A percentile compares a stretch with the other conserved stretches of the same genome.
These are phyloP conservation scores for Corydoras sp. DNA, from an alignment of 2,113 vertebrate species.

Conservation along the genomic window DNA sequence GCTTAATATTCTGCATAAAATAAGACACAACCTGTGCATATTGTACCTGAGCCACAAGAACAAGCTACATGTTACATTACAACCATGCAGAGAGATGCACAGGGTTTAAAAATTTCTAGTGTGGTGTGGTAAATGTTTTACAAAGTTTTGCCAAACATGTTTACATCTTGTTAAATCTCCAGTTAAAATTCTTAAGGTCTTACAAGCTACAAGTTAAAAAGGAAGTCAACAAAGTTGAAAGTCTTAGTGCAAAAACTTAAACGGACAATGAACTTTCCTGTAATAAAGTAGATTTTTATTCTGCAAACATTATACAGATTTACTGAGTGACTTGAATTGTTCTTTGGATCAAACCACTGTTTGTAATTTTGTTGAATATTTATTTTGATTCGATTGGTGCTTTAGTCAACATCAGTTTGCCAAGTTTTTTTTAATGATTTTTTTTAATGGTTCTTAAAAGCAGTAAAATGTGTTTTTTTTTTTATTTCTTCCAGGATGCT, in stretches of 20 bases:
- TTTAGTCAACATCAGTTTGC: background rate
- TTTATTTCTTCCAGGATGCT: too few relatives aligned
- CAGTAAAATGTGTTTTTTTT: too few relatives aligned
- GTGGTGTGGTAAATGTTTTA: background rate
- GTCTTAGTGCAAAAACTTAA: background rate
- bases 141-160: background rate
- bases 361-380: constrained; percentile 53
- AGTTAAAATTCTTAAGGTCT: background rate
- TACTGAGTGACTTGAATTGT: constrained; percentile 61
- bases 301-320: constrained; percentile 43
- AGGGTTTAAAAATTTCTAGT: background rate
- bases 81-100: background rate
- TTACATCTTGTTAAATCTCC: constrained; percentile 13
- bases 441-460: too few relatives aligned
- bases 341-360: constrained; percentile 69
- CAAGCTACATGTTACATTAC: background rate
- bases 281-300: background rate
- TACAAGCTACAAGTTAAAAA: too few relatives aligned
- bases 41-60: background rate
- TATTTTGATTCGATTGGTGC: constrained; percentile 50
- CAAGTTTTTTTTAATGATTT: too few relatives aligned
- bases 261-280: constrained; percentile 1
- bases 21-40: background rate
- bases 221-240: too few relatives aligned
- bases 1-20: too few relatives aligned